Evolutionary conservation across 2,113 vertebrate genomes (phyloP), one percentile per base, ranked within the genome.

Genomic region (Scopus umbretta): DNA sequence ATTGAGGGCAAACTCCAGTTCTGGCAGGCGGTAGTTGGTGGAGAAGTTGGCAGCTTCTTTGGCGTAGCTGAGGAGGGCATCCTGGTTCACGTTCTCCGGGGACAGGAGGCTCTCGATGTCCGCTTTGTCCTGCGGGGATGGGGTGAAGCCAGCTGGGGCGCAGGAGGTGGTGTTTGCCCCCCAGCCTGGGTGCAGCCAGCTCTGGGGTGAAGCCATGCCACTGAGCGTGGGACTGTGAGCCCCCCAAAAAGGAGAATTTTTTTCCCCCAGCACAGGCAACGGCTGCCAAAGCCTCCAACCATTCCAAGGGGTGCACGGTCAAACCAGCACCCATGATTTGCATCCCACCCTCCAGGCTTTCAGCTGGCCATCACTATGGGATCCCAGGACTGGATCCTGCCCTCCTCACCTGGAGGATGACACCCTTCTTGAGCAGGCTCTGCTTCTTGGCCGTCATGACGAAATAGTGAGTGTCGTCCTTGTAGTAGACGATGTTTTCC

Each of bases 371-470:
- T 5, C 3, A 1, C 53, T 62, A 13, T 5, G 56, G 59, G 82
- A 38, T 25, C 2, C 56, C 3, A 0, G 80, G n/a, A 67, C 14
- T 5, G 1, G 13, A 49, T 65, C 59, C 89, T 63, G 89, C 50
- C 49, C 36, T 15, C 52, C 97, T 93, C 96, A 99, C 99, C 98
- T 99, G 98, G 45, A 98, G 98, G 91, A 99, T 98, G 83, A 99
- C 99, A 4, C 99, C 99, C 43, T 98, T 99, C 56, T 98, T 98
- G 78, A 99, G 97, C 94, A 99, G 97, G 89, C 99, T 99, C 79
- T 98, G 98, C 95, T 99, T 99, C 97, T 99, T 99, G 97, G 99
- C 99, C n/a, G 99, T 99, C 99, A 99, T 99, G 95, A 99, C 99
- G 32, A 99, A 99, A 91, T 99, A 99, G 97, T 99, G 99, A 55